phyloP scores from a whole-genome alignment of 2,888 invertebrate species.

The Desoria tigrina region DNA sequence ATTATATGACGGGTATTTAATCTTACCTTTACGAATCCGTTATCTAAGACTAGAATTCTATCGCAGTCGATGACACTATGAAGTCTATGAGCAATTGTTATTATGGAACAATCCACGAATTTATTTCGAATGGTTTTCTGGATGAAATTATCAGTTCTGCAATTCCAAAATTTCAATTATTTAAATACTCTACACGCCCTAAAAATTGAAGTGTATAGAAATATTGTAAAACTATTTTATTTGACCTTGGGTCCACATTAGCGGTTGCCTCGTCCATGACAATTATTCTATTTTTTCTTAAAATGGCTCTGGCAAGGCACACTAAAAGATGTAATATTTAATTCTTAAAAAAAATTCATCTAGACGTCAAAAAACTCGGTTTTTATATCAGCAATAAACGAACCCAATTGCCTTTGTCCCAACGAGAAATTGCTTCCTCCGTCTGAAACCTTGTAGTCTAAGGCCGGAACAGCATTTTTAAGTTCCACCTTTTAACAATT shows the following conservation, averaged over 20 bases:
- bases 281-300: constrained; percentile 44
- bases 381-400: no score
- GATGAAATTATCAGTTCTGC: constrained; percentile 78
- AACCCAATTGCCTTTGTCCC: constrained; percentile 47
- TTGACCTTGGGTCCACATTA: constrained; percentile 48
- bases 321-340: no score
- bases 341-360: no score
- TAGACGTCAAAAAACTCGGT: no score
- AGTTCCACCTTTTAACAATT: constrained; percentile 72
- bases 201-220: constrained; percentile 43
- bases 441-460: constrained; percentile 73
- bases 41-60: constrained; percentile 83
- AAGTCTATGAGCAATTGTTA: constrained; percentile 82
- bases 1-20: not conserved
- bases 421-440: constrained; percentile 74
- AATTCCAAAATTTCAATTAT: constrained; percentile 26
- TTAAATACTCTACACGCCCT: constrained; percentile 36
- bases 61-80: constrained; percentile 93
- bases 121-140: constrained; percentile 78
- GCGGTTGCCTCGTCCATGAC: constrained; percentile 51
- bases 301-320: constrained; percentile 46
- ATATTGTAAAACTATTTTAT: constrained; percentile 37
- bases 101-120: constrained; percentile 79
- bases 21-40: constrained; percentile 62
- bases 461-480: constrained; percentile 67